Evolutionary conservation across 2,797 vertebrate species (phyloP), one percentile per base, ranked within the genome.

Genomic region (Sphaeramia orbicularis): DNA sequence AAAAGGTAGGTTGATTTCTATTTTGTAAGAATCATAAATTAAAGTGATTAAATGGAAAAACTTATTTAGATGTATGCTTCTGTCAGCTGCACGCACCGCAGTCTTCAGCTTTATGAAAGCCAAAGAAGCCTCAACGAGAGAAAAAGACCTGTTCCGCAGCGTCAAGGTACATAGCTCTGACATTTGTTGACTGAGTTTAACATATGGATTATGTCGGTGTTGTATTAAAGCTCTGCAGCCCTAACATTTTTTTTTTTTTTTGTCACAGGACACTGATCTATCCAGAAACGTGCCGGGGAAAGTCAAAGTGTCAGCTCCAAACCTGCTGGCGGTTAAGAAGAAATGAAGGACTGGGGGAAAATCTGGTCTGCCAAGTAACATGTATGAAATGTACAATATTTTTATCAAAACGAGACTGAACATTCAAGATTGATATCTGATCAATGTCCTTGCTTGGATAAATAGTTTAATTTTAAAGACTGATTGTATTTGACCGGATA

Each of bases 261-360:
- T 89, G 73, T 85, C 73, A 36, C 65, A 99, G 98, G 98, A 99
- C 47, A 95, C 94, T 0, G 98, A 99, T 68, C 90, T 99, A 30
- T 99, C 96, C 58, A 94, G 98, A 82, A 99, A 99, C 68, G 96
- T 99, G 81, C 97, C 98, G 0, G 97, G 97, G 6, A 99, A 98
- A 92, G 97, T 99, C 5, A 99, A 99, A 85, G 96, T 99, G 9
- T 99, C 98, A 0, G 97, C 97, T 9, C 98, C 98, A 0, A 97
- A 99, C 75, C 95, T 99, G 70, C 90, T 96, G 64, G 95, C 93
- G 71, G 91, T 86, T 57, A 99, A 98, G 84, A 97, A 94, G 90
- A 99, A 98, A 87, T 98, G 52, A 89, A 41, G 56, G 13, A 40
- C 1, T 0, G 13, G 1, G 16, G n/a, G 54, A 44, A 1, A 21